phyloP scores from a whole-genome alignment of 1,140 invertebrate species.

The Pissodes strobi region DNA sequence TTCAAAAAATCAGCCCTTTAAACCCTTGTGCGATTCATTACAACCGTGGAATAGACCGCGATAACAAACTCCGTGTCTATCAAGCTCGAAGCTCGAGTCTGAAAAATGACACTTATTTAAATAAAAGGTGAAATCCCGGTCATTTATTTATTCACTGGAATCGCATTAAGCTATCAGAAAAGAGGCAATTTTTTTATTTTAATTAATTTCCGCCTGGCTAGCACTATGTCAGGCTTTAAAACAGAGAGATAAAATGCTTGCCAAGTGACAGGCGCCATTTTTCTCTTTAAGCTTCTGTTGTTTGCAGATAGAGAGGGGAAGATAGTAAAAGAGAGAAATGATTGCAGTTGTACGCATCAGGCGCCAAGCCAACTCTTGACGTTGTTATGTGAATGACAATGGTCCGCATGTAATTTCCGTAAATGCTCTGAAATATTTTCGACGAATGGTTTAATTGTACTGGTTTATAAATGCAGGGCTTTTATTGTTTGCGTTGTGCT shows the following conservation, averaged over 20 bases:
- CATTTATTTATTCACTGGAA: conserved; percentile 31
- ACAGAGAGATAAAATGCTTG: conserved; percentile 37
- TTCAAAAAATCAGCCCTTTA: too few species aligned
- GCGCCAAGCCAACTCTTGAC: conserved; percentile 19
- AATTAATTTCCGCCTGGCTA: conserved; percentile 33
- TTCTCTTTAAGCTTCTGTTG: conserved; percentile 39
- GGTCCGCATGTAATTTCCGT: background rate
- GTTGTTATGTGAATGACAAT: conserved; percentile 22
- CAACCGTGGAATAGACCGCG: too few species aligned
- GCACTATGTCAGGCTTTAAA: conserved; percentile 37
- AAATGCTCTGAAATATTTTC: conserved; percentile 1
- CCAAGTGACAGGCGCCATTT: conserved; percentile 36
- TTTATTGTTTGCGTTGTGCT: too few species aligned
- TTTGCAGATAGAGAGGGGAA: conserved; percentile 22
- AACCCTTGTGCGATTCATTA: too few species aligned
- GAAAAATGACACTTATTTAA: conserved; percentile 33
- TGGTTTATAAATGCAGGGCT: background rate
- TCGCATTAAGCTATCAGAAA: conserved; percentile 34
- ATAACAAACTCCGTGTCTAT: too few species aligned
- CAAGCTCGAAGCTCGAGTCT: too few species aligned
- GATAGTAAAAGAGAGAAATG: conserved; percentile 18
- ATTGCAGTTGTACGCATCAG: conserved; percentile 22
- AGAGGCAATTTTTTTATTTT: conserved; percentile 32
- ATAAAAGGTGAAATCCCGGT: conserved; percentile 27
- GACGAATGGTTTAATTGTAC: background rate